Base-by-base conservation (phyloP, 2,113 vertebrate species). In the Zosterops lateralis region DNA sequence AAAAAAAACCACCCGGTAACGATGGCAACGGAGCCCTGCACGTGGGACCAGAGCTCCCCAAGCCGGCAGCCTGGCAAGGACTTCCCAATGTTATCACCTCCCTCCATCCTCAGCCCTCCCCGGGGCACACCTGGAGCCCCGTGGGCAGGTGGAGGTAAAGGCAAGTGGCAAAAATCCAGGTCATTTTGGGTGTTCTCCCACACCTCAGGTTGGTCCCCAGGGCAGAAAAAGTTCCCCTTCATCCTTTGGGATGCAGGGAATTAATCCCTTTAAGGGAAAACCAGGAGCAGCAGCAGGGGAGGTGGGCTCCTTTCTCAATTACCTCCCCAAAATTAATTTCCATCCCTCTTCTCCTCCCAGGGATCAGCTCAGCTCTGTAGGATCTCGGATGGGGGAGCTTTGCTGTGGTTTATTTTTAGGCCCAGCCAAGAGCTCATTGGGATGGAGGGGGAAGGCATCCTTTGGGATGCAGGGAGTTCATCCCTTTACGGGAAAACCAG, bases 31-130 rank as follows among this genome's bases (percentile, higher is more conserved):
- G 29, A 70, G 92, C 93, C 22, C 83, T 5, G 77, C 79, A 67
- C 86, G 76, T 70, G 87, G 87, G 81, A 94, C 78, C 95, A 40
- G 74, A 67, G 94, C 44, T 90, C 90, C 93, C 83, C 1, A 67
- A 50, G 38, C 40, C 71, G 32, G 62, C 83, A 67, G 61, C 75
- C 57, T 54, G 67, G 87, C 83, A 95, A 94, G 92, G 96, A 95
- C 89, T 94, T 89, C 14, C 83, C 95, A 94, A 92, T 94, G 93
- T 90, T 62, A 90, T 73, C 85, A 12, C 45, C 95, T 96, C 92
- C 84, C 65, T 75, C 36, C 3, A 9, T 1, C 45, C 42, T 2
- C 87, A 45, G 18, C 4, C 74, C 70, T 65, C 7, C 74, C 0
- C 16, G 42, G 53, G 36, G 92, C 80, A 25, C 93, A 78, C 94